Evolutionary conservation across 1,140 invertebrate species (phyloP).

Genomic region (Zaprionus ornatus): DNA sequence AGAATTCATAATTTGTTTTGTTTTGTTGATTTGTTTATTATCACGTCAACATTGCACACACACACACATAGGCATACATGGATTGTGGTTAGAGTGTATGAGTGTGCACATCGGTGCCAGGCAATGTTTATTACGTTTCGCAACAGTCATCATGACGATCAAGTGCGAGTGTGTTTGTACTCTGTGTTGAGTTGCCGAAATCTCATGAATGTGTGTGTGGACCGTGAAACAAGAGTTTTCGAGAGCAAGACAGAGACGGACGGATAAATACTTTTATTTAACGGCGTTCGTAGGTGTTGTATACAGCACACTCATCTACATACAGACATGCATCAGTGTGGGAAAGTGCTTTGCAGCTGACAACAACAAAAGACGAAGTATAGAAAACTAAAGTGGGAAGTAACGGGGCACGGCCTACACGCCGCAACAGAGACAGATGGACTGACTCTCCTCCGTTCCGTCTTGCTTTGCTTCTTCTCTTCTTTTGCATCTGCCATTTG

Average conservation of each 20-base stretch:
- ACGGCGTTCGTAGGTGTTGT: conserved; percentile 22
- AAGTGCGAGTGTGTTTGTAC: background rate
- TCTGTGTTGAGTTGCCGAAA: conserved; percentile 37
- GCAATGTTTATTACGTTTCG: conserved; percentile 40
- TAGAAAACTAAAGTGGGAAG: conserved; percentile 39
- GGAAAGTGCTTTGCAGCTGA: conserved; percentile 23
- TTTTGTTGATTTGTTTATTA: conserved; percentile 77
- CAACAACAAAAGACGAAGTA: conserved; percentile 23
- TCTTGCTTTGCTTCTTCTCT: conserved; percentile 32
- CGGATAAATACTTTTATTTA: conserved; percentile 9
- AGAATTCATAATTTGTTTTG: conserved; percentile 77
- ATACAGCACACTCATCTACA: conserved; percentile 3
- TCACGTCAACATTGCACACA: conserved; percentile 20
- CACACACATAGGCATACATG: background rate
- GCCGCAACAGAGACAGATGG: conserved; percentile 16
- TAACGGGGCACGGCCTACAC: conserved; percentile 46
- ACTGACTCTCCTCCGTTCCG: conserved; percentile 5
- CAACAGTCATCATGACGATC: conserved; percentile 42
- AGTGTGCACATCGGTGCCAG: conserved; percentile 12
- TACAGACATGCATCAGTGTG: conserved; percentile 16
- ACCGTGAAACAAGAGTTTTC: conserved; percentile 23
- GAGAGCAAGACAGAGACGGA: background rate
- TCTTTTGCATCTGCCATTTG: conserved; percentile 42
- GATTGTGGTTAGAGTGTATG: background rate
- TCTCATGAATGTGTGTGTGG: conserved; percentile 12